Evolutionary conservation across 2,113 vertebrate species (phyloP).

Genomic region (Cariama cristata): DNA sequence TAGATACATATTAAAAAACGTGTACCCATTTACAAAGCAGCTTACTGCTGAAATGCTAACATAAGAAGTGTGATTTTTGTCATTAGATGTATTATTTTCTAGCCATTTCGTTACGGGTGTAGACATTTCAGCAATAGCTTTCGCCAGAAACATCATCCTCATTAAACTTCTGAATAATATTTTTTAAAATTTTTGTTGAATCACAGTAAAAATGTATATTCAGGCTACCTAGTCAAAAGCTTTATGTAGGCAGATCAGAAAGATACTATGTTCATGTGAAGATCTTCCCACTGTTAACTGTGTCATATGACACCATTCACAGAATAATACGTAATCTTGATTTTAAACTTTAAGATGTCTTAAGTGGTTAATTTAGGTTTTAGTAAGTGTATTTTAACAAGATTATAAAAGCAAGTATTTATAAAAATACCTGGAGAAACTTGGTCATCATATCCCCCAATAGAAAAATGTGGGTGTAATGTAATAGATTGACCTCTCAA

Average conservation of each 20-base stretch:
- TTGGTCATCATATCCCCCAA: background rate
- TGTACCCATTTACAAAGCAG: background rate
- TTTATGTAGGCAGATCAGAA: background rate
- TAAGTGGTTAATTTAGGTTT: background rate
- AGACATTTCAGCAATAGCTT: background rate
- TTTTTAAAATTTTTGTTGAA: background rate
- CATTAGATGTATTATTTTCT: background rate
- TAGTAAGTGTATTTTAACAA: background rate
- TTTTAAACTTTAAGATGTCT: background rate
- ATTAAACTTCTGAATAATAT: background rate
- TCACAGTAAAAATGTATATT: background rate
- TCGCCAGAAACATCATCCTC: background rate
- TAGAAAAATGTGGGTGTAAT: background rate
- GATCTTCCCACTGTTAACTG: background rate
- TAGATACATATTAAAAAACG: background rate
- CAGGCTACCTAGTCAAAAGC: background rate
- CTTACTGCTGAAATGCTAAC: background rate
- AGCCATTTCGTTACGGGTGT: background rate
- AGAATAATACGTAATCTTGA: background rate
- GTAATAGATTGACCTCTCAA: background rate
- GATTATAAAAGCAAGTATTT: background rate
- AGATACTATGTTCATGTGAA: background rate
- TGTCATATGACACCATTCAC: background rate
- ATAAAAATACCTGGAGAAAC: background rate
- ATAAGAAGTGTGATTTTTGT: background rate